A percentile compares a stretch with the other conserved stretches of the same genome.
Evolutionary conservation across 2,113 vertebrate genomes (phyloP).

Genomic region (Boulengeromyrus knoepffleri): DNA sequence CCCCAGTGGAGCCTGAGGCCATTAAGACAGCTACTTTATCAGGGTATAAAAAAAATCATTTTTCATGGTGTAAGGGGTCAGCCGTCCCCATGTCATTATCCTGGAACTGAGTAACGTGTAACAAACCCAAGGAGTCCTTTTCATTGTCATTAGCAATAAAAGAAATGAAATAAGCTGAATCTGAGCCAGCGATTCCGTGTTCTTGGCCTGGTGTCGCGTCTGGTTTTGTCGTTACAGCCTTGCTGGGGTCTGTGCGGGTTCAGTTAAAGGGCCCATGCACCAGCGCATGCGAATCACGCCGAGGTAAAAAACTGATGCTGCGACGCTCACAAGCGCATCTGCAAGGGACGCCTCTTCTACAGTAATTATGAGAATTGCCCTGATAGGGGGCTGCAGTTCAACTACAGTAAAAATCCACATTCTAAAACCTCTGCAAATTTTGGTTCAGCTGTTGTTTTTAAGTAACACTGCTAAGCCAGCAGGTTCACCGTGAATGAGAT

Average conservation of each 20-base stretch:
- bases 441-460: slow-evolving; percentile 33
- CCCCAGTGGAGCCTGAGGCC: background rate
- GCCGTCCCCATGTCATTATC: background rate
- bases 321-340: background rate
- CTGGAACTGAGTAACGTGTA: no score
- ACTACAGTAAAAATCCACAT: background rate
- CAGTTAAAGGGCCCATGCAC: background rate
- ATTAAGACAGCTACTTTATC: background rate
- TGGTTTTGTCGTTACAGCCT: background rate
- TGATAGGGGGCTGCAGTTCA: background rate
- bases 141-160: background rate
- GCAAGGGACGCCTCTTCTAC: background rate
- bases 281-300: background rate
- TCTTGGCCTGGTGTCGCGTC: background rate
- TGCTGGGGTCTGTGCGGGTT: background rate
- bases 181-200: background rate
- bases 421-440: slow-evolving; percentile 32
- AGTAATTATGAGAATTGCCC: background rate
- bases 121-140: background rate
- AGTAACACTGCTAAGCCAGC: slow-evolving; percentile 30
- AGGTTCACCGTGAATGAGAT: slow-evolving; percentile 47
- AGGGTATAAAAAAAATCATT: background rate
- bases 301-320: background rate
- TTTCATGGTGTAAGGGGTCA: background rate
- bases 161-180: background rate